phyloP scores from a whole-genome alignment of 2,113 vertebrate species.

The Mesembrinibis cayennensis region DNA sequence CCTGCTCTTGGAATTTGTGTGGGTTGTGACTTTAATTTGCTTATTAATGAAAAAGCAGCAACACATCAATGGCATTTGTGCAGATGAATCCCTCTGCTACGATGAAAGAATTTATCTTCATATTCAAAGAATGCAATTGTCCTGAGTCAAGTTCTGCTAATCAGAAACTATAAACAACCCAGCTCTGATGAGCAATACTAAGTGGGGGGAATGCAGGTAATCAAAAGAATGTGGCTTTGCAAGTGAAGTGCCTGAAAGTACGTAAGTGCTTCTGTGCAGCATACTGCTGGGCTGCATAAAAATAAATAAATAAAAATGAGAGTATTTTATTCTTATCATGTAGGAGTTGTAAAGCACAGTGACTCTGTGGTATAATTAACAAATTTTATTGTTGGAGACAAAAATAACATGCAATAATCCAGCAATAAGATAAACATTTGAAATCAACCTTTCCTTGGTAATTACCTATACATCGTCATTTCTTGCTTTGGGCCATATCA shows the following conservation, averaged over 20 bases:
- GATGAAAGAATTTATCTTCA: constrained; percentile 16
- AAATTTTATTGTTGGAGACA: background rate
- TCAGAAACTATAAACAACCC: constrained; percentile 20
- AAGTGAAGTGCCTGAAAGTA: background rate
- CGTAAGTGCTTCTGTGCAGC: background rate
- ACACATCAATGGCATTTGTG: background rate
- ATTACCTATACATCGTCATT: background rate
- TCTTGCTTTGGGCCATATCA: background rate
- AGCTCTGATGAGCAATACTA: background rate
- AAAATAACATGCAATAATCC: background rate
- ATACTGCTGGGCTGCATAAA: background rate
- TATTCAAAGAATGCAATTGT: background rate
- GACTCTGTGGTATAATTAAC: constrained; percentile 5
- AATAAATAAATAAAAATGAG: background rate
- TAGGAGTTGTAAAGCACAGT: constrained; percentile 12
- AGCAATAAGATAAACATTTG: background rate
- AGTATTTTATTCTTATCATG: background rate
- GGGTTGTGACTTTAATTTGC: constrained; percentile 7
- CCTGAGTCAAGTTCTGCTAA: constrained; percentile 14
- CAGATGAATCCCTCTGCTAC: background rate
- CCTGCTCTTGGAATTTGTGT: background rate
- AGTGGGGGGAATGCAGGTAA: background rate
- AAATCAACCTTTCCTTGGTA: background rate
- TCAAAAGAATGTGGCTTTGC: background rate
- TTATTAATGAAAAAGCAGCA: constrained; percentile 17